Base-by-base conservation (phyloP, 2,113 vertebrate species). In the Mormyrus iriodes region DNA sequence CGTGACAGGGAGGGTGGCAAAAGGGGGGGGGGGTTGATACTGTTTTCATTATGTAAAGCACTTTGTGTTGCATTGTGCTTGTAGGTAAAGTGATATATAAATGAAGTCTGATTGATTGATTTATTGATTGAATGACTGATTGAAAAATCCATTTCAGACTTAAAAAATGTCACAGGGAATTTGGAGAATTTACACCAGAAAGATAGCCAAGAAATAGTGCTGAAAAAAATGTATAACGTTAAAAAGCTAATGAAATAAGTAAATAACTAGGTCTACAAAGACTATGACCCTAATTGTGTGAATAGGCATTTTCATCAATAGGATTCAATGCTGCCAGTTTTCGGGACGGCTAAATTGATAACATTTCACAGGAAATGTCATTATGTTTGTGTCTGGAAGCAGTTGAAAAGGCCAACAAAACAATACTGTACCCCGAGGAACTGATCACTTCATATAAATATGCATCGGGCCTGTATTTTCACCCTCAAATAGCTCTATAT, bases 291-390 rank as follows among this genome's bases (percentile, higher is more conserved):
- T 10, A n/a, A n/a, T 8, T 46, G 24, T 2, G 19, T 49, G 44
- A 85, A 46, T 85, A 46, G 83, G 42, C 3, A n/a, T 49, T 85
- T 85, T 51, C 27, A 13, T 4, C 46, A 85, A 48, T 21, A 85
- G 44, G 7, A 48, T 27, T 27, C 12, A n/a, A 85, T 49, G 83
- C 7, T 49, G 42, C 83, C 46, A 44, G n/a, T 48, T 85, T 46
- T n/a, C 83, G 49, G 83, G 46, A 51, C n/a, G 44, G 46, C 46
- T 85, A 49, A 85, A 27, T 85, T 51, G 49, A 85, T 48, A 49
- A 13, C 83, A 85, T 1, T 44, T 48, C n/a, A 48, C 83, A n/a
- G 46, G 44, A 85, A 85, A 85, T 85, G 83, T 85, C 83, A 85
- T 44, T 48, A 51, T n/a, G 83, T 85, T 85, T 49, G 19, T 27